Conservation (phyloP, 2,113 vertebrate genomes). For the Ameiurus melas region DNA sequence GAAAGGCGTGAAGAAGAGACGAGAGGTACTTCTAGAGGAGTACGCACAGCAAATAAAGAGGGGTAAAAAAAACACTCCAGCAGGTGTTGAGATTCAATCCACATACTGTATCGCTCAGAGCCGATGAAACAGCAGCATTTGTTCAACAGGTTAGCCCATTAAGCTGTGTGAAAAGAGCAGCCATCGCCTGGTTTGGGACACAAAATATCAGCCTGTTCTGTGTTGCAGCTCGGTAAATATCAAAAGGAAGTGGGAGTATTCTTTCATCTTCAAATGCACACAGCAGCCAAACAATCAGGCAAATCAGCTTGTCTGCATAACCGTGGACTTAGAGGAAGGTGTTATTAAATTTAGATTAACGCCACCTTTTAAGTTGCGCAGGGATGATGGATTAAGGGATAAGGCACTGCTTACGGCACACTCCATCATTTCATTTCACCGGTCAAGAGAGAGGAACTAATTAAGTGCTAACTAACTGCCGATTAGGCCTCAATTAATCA, state of each 20-base stretch:
- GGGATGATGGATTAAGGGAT: conserved; percentile 56
- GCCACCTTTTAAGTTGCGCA: conserved; percentile 43
- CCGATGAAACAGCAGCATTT: not conserved
- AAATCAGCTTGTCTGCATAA: conserved; percentile 16
- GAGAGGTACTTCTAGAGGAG: conserved; percentile 43
- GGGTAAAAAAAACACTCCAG: not conserved
- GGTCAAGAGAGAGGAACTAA: conserved; percentile 58
- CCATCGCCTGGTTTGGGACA: conserved; percentile 12
- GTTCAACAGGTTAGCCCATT: conserved; percentile 43
- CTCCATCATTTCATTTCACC: conserved; percentile 56
- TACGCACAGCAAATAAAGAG: conserved; percentile 40
- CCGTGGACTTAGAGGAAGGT: conserved; percentile 22
- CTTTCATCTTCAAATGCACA: conserved; percentile 8
- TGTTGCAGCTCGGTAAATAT: conserved; percentile 1
- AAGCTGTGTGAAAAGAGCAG: conserved; percentile 37
- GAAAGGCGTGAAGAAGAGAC: conserved; percentile 43
- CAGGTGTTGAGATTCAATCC: conserved; percentile 29
- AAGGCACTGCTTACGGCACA: conserved; percentile 46
- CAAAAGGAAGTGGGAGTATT: conserved; percentile 14
- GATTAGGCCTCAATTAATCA: conserved; percentile 58
- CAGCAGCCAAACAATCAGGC: conserved; percentile 23
- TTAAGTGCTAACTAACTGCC: conserved; percentile 58
- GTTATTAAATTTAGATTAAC: conserved; percentile 52
- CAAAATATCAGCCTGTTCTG: conserved; percentile 17
- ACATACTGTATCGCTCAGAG: conserved; percentile 1